A percentile compares a stretch with the other conserved stretches of the same genome.
These are phyloP conservation scores for Euleptes europaea DNA, from an alignment of 2,113 vertebrate species.

Conservation along the genomic window DNA sequence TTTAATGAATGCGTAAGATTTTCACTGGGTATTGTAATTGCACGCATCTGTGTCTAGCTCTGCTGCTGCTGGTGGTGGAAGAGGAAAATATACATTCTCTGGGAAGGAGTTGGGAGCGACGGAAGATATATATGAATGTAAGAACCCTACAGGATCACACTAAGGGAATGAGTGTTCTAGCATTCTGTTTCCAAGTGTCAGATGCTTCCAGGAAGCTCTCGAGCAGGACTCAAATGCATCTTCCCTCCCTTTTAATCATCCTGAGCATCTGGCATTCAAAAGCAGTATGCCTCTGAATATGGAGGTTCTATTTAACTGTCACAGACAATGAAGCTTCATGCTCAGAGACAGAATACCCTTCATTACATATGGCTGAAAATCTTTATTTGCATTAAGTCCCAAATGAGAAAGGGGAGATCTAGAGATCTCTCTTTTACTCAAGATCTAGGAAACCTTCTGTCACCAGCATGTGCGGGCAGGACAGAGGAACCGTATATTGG, in stretches of 20 bases:
- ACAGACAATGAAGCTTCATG: neutral
- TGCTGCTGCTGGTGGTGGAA: neutral
- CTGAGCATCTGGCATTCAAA: neutral
- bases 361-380: neutral
- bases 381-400: neutral
- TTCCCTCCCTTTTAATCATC: neutral
- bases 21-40: neutral
- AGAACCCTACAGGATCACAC: neutral
- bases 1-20: neutral
- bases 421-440: neutral
- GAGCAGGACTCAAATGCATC: too few species aligned
- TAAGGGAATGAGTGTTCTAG: neutral
- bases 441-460: neutral
- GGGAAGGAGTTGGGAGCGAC: fast-evolving
- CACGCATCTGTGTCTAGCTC: neutral
- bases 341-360: neutral
- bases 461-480: too few species aligned
- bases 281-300: neutral
- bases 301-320: neutral
- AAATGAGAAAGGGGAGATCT: neutral
- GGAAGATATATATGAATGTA: neutral
- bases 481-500: neutral
- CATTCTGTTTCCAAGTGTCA: neutral
- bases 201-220: neutral
- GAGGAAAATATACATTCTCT: neutral